Evolutionary conservation across 2,113 vertebrate species (phyloP).

Genomic region (Oenanthe melanoleuca): DNA sequence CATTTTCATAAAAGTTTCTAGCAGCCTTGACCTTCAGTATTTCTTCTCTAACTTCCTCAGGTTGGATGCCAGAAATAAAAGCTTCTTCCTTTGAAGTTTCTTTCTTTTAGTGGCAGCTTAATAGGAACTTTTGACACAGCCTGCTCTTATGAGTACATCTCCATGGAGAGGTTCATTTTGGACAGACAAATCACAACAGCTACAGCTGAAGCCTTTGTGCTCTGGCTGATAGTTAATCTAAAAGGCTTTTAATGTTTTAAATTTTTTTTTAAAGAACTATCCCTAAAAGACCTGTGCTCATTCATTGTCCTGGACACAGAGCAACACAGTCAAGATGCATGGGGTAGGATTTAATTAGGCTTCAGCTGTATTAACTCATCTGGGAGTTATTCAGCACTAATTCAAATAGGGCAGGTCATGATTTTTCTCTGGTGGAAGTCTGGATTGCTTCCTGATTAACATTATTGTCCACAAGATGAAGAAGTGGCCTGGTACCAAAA

Average conservation of each 20-base stretch:
- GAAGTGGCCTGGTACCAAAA: neutral
- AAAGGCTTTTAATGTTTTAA: neutral
- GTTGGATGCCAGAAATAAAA: neutral
- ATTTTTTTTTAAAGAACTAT: neutral
- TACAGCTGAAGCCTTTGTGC: neutral
- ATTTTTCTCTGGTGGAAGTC: neutral
- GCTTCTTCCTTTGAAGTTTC: neutral
- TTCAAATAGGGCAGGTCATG: neutral
- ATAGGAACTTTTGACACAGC: neutral
- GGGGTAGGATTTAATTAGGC: conserved; percentile 21
- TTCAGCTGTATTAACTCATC: neutral
- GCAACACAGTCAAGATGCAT: neutral
- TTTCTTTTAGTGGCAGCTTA: conserved; percentile 15
- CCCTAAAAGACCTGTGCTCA: neutral
- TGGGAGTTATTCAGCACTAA: conserved; percentile 8
- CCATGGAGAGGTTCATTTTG: neutral
- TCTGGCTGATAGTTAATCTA: neutral
- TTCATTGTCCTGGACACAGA: neutral
- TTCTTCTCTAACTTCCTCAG: neutral
- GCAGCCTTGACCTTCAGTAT: neutral
- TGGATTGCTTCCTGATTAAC: neutral
- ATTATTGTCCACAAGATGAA: neutral
- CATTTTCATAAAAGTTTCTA: neutral
- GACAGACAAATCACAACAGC: neutral
- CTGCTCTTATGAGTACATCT: neutral